Evolutionary conservation across 2,113 vertebrate species (phyloP), one percentile per base, ranked within the genome.

Genomic region (Vireo altiloquus): DNA sequence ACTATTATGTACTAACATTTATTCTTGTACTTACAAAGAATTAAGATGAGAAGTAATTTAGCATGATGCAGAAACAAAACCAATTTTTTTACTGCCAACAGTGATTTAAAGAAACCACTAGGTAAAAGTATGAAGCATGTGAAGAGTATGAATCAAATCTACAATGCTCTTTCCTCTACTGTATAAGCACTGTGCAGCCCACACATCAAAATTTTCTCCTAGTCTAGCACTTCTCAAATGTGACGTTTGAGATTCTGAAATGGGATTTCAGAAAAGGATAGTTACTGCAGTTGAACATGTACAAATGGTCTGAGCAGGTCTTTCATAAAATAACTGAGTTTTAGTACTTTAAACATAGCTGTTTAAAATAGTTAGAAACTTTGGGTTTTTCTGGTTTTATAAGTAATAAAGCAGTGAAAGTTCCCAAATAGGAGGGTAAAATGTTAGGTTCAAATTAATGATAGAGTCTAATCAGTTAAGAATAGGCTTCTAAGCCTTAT

Each of bases 141-240:
- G 56, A 75, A 82, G 27, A 86, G 31, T 70, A 64, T 95, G 76
- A 93, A 83, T 92, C 75, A 90, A 94, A 88, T 68, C 69, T 75
- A 68, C 66, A 81, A 6, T 44, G 37, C 39, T 94, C 31, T 90
- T 95, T 30, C 31, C 8, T 37, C 24, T 85, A 33, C 78, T 56
- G 5, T 80, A 25, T 75, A 70, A 82, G 68, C 13, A 52, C 71
- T 37, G 9, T 52, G 60, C 87, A 92, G 52, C 95, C 95, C 79
- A 94, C 96, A 68, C 88, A 74, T 49, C 3, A 20, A 42, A 87
- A 75, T 83, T 92, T 96, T 93, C 82, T 64, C 22, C 50, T 92
- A 27, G 90, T 96, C 88, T 96, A 63, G 53, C 90, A 68, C 92
- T 84, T 96, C 90, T 92, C 53, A 89, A 50, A 42, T 84, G 53